These are phyloP conservation scores for Pterois miles DNA, from an alignment of 2,797 vertebrate species.

Conservation along the genomic window DNA sequence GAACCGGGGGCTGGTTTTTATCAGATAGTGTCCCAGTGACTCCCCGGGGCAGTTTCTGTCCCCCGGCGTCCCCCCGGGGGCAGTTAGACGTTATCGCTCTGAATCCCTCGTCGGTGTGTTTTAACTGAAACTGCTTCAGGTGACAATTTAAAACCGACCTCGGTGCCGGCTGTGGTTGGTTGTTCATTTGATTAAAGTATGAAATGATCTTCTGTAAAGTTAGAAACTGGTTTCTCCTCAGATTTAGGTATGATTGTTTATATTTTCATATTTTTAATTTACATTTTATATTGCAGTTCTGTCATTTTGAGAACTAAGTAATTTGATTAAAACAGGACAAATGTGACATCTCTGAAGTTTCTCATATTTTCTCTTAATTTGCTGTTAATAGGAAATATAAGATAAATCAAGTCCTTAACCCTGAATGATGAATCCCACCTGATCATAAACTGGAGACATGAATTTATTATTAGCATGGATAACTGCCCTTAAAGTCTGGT, in stretches of 20 bases:
- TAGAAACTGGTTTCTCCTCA: neutral
- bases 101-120: neutral
- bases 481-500: no score
- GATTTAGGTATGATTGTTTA: neutral
- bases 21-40: neutral
- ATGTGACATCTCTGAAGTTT: no score
- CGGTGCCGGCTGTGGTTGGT: neutral
- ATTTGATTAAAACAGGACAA: no score
- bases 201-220: neutral
- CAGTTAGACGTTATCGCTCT: neutral
- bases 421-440: no score
- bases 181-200: neutral
- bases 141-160: neutral
- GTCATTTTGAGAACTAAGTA: neutral
- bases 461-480: no score
- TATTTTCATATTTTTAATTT: neutral
- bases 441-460: no score
- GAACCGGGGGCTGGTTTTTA: no score
- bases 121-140: no score
- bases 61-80: neutral
- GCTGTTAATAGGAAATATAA: no score
- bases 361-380: no score
- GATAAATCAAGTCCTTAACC: no score
- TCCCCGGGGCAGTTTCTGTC: neutral
- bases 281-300: neutral